Evolutionary conservation across 2,113 vertebrate genomes (phyloP).

Genomic region (Atractosteus spatula): DNA sequence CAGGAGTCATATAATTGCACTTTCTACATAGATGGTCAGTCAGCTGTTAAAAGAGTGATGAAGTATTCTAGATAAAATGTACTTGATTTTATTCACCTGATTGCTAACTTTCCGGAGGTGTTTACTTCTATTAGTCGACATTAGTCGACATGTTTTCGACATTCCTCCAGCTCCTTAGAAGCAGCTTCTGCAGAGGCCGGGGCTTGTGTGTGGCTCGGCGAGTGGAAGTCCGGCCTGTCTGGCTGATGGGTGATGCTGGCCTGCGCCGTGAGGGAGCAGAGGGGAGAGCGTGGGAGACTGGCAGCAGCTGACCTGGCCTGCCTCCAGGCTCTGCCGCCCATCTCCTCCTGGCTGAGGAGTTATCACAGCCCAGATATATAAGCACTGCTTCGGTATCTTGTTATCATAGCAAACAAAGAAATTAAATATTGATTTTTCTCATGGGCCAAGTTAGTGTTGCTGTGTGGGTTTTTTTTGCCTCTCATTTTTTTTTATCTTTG

Average conservation of each 20-base stretch:
- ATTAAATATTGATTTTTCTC: conserved; percentile 66
- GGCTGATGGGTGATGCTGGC: conserved; percentile 13
- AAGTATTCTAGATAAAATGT: too few relatives aligned
- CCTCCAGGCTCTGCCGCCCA: not conserved
- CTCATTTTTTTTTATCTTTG: conserved; percentile 26
- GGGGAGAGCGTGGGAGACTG: conserved; percentile 9
- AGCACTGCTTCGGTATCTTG: conserved; percentile 51
- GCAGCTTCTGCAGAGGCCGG: not conserved
- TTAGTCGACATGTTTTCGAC: not conserved
- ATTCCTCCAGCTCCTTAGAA: not conserved
- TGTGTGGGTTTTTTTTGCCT: conserved; percentile 47
- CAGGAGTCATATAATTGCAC: too few relatives aligned
- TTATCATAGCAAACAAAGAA: conserved; percentile 64
- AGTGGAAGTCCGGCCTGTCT: conserved; percentile 8
- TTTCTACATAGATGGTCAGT: too few relatives aligned
- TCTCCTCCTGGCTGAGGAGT: not conserved
- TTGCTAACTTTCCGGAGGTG: too few relatives aligned
- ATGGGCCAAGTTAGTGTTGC: conserved; percentile 24
- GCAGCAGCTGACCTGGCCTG: conserved; percentile 5
- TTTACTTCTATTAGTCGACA: too few relatives aligned
- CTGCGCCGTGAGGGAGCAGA: conserved; percentile 1
- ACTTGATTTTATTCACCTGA: too few relatives aligned
- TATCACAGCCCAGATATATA: conserved; percentile 45
- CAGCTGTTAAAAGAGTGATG: too few relatives aligned
- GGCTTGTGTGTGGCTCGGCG: not conserved